Percentiles rank a stretch among this genome's conserved stretches.
phyloP scores from a whole-genome alignment of 2,113 vertebrate species.

The Corvus moneduloides region DNA sequence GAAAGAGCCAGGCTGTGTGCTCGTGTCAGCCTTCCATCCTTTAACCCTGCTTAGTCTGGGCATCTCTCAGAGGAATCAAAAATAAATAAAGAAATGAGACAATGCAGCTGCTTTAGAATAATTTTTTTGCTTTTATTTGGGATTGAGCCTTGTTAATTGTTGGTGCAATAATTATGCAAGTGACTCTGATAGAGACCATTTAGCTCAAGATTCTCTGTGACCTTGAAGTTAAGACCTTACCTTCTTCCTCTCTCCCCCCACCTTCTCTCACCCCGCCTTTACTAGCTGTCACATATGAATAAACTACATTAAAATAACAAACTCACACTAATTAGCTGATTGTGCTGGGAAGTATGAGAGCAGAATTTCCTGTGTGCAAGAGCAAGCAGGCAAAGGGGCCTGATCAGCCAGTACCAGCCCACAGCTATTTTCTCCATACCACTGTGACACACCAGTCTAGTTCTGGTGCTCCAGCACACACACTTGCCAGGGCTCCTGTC shows the following conservation, averaged over 20 bases:
- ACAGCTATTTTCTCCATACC: not conserved
- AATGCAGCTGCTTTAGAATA: not conserved
- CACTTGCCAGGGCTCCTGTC: not conserved
- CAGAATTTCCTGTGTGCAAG: slow-evolving; percentile 38
- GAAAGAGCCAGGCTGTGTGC: not conserved
- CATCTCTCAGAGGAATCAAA: not conserved
- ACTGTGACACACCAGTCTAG: not conserved
- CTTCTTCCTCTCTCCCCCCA: slow-evolving; percentile 27
- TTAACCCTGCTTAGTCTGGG: not conserved
- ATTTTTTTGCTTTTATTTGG: slow-evolving; percentile 25
- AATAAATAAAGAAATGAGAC: not conserved
- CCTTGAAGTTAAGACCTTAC: slow-evolving; percentile 60
- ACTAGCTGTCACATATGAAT: slow-evolving; percentile 63
- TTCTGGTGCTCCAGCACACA: not conserved
- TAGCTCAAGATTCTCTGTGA: slow-evolving; percentile 28
- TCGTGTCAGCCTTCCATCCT: not conserved
- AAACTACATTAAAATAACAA: slow-evolving; percentile 70
- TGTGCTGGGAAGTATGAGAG: slow-evolving; percentile 63
- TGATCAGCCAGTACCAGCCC: not conserved
- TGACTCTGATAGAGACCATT: slow-evolving; percentile 48
- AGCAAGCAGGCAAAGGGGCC: not conserved
- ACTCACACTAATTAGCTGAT: slow-evolving; percentile 66
- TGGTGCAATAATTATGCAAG: slow-evolving; percentile 23
- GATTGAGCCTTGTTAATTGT: slow-evolving; percentile 25
- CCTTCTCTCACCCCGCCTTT: slow-evolving; percentile 33